Conservation (phyloP, 2,113 vertebrate species). For the Synodontis membranacea region DNA sequence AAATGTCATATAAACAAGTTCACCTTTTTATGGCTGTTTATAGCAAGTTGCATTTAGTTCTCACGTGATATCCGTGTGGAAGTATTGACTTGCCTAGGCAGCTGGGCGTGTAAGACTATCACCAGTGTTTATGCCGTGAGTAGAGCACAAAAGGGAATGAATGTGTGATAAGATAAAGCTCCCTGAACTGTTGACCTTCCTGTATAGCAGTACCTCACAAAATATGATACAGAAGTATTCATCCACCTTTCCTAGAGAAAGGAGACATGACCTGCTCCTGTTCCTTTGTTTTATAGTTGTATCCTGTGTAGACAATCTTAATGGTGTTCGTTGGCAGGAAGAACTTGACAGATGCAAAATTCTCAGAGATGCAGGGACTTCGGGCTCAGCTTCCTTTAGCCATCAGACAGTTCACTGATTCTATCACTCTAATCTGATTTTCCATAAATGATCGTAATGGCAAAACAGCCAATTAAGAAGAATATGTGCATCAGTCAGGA, state of each 20-base stretch:
- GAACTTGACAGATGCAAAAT: conserved; percentile 47
- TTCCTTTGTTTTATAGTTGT: not conserved
- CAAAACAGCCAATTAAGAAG: conserved; percentile 29
- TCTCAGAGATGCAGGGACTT: conserved; percentile 61
- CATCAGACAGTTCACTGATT: conserved; percentile 59
- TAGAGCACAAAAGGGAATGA: not conserved
- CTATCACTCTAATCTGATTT: conserved; percentile 64
- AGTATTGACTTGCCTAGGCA: conserved; percentile 22
- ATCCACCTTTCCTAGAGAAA: not conserved
- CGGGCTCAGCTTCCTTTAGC: conserved; percentile 60
- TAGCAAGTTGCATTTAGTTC: conserved; percentile 55
- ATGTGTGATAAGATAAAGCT: conserved; percentile 8
- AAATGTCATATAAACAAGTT: not conserved
- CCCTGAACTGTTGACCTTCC: not conserved
- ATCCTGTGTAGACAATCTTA: not conserved
- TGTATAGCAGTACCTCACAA: conserved; percentile 13
- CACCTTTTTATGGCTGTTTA: not conserved
- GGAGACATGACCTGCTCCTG: not conserved
- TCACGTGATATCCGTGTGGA: conserved; percentile 39
- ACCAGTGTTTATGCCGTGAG: conserved; percentile 11
- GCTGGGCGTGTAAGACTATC: not conserved
- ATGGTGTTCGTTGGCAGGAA: not conserved
- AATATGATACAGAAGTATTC: not conserved
- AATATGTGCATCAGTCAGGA: not conserved
- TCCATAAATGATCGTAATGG: conserved; percentile 55